Evolutionary conservation across 2,888 invertebrate species (phyloP), one percentile per base, ranked within the genome.

Genomic region (Diplolepis rosae): DNA sequence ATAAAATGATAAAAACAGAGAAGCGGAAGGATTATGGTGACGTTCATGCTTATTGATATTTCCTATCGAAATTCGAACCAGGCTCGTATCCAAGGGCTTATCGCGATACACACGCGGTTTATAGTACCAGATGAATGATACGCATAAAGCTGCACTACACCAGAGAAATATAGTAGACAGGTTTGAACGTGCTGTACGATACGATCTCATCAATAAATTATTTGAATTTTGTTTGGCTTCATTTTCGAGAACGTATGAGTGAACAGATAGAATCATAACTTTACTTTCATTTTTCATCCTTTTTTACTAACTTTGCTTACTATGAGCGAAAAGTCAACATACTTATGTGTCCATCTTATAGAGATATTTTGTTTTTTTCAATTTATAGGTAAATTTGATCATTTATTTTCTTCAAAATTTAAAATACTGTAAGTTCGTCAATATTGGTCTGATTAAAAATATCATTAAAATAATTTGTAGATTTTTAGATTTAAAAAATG

Each of bases 41-140:
- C 61, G 24, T 39, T 39, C 39, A 39, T 24, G 61, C 61, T 61
- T 61, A 61, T 61, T 61, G 61, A 68, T 66, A 68, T 68, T 70
- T 48, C 66, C 71, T 69, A 74, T 71, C 71, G 71, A 71, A 74
- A 69, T 74, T 71, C 65, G 54, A 74, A 66, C 65, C 68, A 69
- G 39, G 54, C 71, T 66, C 69, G 56, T 71, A 71, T 71, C 68
- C 68, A 22, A 51, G 56, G 18, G 71, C 69, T 74, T 74, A 74
- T 74, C 74, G 69, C 68, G 67, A 73, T 69, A 69, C 71, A 67
- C 74, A 65, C 71, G 71, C 71, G 74, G 74, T 71, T 74, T 69
- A 73, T 74, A 74, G 65, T 69, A 74, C 69, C 68, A 42, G 51
- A 65, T 69, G 71, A 66, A 71, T 70, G 69, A 69, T 65, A 69